Evolutionary conservation across 2,113 vertebrate genomes (phyloP).

Genomic region (Ctenodactylus gundi): DNA sequence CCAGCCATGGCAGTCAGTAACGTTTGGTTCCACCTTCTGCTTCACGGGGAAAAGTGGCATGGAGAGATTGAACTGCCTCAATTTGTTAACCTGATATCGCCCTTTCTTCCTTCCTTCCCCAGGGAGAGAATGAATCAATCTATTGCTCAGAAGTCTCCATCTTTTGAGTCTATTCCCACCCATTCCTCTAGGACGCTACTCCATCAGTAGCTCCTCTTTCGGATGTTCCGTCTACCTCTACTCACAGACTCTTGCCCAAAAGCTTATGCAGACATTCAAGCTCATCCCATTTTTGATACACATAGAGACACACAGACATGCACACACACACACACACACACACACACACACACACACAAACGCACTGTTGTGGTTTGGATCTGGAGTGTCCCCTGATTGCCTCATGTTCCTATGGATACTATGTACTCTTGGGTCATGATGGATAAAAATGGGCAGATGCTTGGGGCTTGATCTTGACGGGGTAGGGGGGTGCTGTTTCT

Average conservation of each 20-base stretch:
- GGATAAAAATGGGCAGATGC: too few species aligned
- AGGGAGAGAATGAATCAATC: neutral
- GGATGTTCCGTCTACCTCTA: neutral
- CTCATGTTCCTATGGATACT: too few species aligned
- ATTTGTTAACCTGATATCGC: neutral
- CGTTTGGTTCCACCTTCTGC: neutral
- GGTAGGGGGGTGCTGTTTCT: too few species aligned
- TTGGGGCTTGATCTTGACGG: too few species aligned
- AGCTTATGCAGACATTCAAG: neutral
- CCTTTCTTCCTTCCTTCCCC: neutral
- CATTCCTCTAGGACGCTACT: neutral
- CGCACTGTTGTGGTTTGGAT: neutral
- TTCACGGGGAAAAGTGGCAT: neutral
- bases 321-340: neutral
- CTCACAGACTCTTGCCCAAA: neutral
- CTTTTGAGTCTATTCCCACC: neutral
- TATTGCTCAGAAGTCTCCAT: neutral
- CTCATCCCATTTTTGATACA: neutral
- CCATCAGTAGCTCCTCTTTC: neutral
- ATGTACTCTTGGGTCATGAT: too few species aligned
- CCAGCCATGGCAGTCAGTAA: neutral
- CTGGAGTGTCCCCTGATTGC: too few species aligned
- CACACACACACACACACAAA: neutral
- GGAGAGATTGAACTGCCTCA: neutral
- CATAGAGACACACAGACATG: neutral